These are phyloP conservation scores for Steinernema carpocapsae DNA, from an alignment of 2,888 invertebrate species.

Conservation along the genomic window DNA sequence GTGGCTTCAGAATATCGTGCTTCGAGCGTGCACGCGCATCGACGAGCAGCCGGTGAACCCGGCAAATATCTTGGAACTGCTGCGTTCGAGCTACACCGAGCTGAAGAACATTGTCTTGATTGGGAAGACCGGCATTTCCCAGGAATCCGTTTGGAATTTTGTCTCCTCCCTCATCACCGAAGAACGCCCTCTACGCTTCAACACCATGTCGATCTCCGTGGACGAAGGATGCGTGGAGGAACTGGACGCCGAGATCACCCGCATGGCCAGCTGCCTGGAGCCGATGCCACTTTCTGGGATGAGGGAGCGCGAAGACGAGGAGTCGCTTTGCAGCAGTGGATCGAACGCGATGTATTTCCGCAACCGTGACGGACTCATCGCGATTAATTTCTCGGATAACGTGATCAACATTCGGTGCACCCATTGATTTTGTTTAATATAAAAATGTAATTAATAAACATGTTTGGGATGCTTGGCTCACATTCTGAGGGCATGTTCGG, in stretches of 20 bases:
- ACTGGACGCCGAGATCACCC: neutral
- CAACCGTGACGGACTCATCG: neutral
- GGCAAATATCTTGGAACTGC: neutral
- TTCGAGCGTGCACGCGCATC: neutral
- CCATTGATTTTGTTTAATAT: too few relatives aligned
- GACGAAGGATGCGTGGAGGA: neutral
- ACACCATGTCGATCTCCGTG: neutral
- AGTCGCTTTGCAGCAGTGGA: neutral
- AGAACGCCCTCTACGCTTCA: neutral
- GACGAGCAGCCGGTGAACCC: neutral
- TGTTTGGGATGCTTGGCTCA: too few relatives aligned
- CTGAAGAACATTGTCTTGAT: neutral
- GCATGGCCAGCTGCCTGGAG: neutral
- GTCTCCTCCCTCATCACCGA: neutral
- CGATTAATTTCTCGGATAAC: neutral
- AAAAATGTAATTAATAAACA: too few relatives aligned
- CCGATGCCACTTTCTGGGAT: too few relatives aligned
- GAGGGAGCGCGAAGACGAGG: neutral
- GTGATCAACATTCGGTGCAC: neutral
- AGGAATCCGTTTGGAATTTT: conserved; percentile 8
- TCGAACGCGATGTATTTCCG: neutral
- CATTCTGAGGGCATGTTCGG: too few relatives aligned
- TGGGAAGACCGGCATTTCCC: neutral
- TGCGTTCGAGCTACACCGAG: neutral
- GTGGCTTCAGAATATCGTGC: neutral